Evolutionary conservation across 2,888 invertebrate species (phyloP).

Genomic region (Himalopsyche japonica): DNA sequence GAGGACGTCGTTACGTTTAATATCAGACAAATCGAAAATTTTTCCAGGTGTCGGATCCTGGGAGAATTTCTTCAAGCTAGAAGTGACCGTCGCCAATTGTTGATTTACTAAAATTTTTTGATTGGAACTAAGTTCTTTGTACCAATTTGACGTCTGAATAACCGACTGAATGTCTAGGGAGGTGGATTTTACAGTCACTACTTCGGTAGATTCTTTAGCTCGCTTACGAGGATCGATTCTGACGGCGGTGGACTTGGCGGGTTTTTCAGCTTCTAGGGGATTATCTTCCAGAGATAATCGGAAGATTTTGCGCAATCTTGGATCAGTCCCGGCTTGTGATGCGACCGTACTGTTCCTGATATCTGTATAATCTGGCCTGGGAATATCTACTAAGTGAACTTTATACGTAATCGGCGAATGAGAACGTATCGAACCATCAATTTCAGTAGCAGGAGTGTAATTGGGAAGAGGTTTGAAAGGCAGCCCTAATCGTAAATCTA

Average conservation of each 20-base stretch:
- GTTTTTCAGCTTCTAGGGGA: constrained; percentile 63
- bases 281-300: constrained; percentile 67
- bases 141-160: constrained; percentile 70
- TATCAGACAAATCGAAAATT: constrained; percentile 58
- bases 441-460: constrained; percentile 83
- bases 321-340: constrained; percentile 74
- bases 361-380: constrained; percentile 75
- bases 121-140: constrained; percentile 71
- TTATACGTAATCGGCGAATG: constrained; percentile 76
- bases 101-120: constrained; percentile 74
- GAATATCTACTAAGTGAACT: constrained; percentile 65
- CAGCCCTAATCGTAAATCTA: constrained; percentile 73
- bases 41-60: constrained; percentile 61
- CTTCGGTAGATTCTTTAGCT: constrained; percentile 48
- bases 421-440: constrained; percentile 79
- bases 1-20: constrained; percentile 58
- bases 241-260: constrained; percentile 49
- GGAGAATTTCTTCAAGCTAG: constrained; percentile 64
- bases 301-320: constrained; percentile 75
- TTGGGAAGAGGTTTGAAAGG: constrained; percentile 82
- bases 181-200: constrained; percentile 46
- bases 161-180: constrained; percentile 63
- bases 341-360: constrained; percentile 71
- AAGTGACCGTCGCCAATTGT: constrained; percentile 65
- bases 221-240: constrained; percentile 56